Evolutionary conservation across 1,140 invertebrate genomes (phyloP).

Genomic region (Macrobrachium rosenbergii): DNA sequence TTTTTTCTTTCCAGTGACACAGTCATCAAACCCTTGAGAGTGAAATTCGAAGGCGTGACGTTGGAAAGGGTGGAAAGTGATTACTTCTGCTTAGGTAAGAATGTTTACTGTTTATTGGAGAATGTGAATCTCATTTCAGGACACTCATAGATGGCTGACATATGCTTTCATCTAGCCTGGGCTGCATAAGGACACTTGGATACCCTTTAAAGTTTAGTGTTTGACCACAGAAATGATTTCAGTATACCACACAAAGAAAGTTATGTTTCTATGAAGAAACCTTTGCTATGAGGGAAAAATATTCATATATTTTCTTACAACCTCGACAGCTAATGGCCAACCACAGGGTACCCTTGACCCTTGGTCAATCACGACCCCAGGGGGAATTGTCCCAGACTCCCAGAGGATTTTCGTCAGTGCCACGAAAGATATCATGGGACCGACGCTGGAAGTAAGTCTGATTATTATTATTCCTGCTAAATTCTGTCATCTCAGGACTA

Average conservation of each 20-base stretch:
- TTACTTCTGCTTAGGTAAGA: conserved; percentile 72
- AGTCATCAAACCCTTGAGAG: conserved; percentile 75
- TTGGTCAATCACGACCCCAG: conserved; percentile 70
- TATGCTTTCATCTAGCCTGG: no score
- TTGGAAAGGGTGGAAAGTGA: conserved; percentile 74
- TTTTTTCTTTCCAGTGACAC: conserved; percentile 71
- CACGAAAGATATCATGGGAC: neutral
- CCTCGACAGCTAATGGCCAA: neutral
- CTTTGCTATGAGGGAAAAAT: neutral
- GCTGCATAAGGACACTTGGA: no score
- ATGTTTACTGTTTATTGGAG: neutral
- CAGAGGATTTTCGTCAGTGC: neutral
- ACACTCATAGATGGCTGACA: no score
- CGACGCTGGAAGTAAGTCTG: neutral
- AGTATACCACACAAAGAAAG: no score
- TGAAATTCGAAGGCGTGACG: conserved; percentile 77
- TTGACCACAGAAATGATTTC: no score
- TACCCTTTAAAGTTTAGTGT: no score
- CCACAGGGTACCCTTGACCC: conserved; percentile 74
- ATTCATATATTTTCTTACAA: neutral
- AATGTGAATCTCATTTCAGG: neutral
- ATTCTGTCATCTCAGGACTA: no score
- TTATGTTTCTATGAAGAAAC: neutral
- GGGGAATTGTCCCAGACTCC: neutral
- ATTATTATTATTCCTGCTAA: neutral